Evolutionary conservation across 2,113 vertebrate genomes (phyloP).

Genomic region (Cavia porcellus): DNA sequence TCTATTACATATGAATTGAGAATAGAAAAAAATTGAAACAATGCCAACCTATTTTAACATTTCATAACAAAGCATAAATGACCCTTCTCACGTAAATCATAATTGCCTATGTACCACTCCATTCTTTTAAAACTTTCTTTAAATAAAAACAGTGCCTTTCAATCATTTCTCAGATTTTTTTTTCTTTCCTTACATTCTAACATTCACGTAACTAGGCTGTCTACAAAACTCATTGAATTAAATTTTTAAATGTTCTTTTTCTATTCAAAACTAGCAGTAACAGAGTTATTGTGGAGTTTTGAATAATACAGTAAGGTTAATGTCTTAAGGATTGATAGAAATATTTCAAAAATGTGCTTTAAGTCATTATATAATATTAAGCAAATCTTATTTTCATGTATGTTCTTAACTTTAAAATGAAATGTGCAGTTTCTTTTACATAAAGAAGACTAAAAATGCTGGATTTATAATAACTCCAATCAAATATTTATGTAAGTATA

Average conservation of each 20-base stretch:
- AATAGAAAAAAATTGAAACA: fast-evolving
- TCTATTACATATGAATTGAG: not conserved
- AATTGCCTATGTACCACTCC: not conserved
- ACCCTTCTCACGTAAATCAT: not conserved
- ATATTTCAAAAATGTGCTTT: not conserved
- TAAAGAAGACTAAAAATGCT: not conserved
- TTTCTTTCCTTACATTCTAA: not conserved
- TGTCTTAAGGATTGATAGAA: not conserved
- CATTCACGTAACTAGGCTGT: not conserved
- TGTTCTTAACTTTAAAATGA: not conserved
- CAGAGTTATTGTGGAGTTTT: not conserved
- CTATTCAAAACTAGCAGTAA: not conserved
- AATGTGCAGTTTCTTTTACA: not conserved
- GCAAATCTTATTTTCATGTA: not conserved
- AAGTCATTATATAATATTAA: not conserved
- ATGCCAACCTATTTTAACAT: not conserved
- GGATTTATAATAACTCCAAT: not conserved
- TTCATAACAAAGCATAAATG: not conserved
- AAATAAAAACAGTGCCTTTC: not conserved
- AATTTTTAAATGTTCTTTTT: not conserved
- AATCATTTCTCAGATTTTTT: not conserved
- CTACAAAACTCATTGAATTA: not conserved
- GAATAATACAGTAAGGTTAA: not conserved
- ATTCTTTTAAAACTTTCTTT: not conserved
- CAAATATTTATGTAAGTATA: not conserved